A percentile compares a stretch with the other conserved stretches of the same genome.
These are phyloP conservation scores for Chaenodraco wilsoni DNA, from an alignment of 2,797 vertebrate genomes.

Conservation along the genomic window DNA sequence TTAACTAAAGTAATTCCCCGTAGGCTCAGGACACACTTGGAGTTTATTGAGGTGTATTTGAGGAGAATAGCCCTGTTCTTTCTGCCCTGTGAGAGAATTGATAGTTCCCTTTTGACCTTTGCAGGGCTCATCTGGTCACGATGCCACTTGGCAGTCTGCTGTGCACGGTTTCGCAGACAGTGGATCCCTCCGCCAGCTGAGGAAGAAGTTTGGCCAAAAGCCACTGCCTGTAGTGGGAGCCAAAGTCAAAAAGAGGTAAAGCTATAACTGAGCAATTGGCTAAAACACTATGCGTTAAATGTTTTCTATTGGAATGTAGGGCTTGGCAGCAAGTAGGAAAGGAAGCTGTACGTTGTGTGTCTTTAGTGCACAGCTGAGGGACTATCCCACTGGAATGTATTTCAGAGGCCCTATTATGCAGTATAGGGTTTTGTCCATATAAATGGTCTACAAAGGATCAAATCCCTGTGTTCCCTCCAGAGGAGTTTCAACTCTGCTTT, in stretches of 20 bases:
- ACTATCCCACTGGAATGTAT: neutral
- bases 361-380: constrained; percentile 2
- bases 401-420: too few species aligned
- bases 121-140: constrained; percentile 85
- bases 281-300: constrained; percentile 17
- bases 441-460: too few species aligned
- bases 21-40: neutral
- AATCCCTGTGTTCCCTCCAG: too few species aligned
- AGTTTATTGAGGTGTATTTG: neutral
- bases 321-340: constrained; percentile 3
- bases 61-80: neutral
- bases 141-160: constrained; percentile 90
- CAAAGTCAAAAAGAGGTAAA: constrained; percentile 87
- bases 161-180: constrained; percentile 85
- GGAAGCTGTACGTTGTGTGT: neutral
- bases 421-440: too few species aligned
- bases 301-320: constrained; percentile 11
- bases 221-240: constrained; percentile 85
- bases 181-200: constrained; percentile 79
- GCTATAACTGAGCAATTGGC: constrained; percentile 28
- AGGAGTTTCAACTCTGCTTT: neutral
- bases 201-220: constrained; percentile 83
- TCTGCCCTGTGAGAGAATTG: neutral
- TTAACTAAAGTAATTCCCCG: neutral
- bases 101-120: neutral